Evolutionary conservation across 2,888 invertebrate species (phyloP), one percentile per base, ranked within the genome.

Genomic region (Stenichneumon culpator): DNA sequence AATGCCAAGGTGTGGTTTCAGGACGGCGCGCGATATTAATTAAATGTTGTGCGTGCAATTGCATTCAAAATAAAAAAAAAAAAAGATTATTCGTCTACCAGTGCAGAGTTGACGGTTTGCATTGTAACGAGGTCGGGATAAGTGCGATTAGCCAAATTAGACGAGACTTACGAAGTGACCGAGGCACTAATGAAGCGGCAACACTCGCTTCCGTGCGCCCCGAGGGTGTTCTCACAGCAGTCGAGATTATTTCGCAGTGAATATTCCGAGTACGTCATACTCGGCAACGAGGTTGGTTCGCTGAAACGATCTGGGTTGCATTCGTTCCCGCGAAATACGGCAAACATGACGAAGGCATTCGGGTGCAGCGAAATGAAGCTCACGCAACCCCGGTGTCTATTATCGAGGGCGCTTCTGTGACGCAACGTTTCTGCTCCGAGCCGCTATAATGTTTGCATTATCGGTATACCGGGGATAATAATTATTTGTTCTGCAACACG

Each of bases 121-220:
- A 4, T 25, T 60, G 16, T 22, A 60, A 60, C 82, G 79, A 67
- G 75, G 65, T 70, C 79, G 70, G 54, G 82, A 57, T 72, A 82
- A 82, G 57, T 75, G 75, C 63, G 52, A 82, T 85, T 79, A 82
- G 84, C 47, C 79, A 74, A 69, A 82, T 82, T 82, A 82, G 82
- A 75, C 52, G 39, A 39, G 47, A 19, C 28, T 39, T 36, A 65
- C 82, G 44, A 85, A 85, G 52, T 70, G 70, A 74, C 63, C 78
- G 69, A 82, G 74, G 70, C 60, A 69, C 70, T 85, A 82, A 85
- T 39, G 57, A 67, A 67, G 47, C 52, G 5, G 32, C 65, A 36
- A 28, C 65, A 72, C 39, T 22, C 22, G 28, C 50, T 47, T 6
- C 19, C 25, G 60, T 44, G 72, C 25, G 47, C 72, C 36, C 16